phyloP scores from a whole-genome alignment of 2,888 invertebrate genomes.

The Drosophila austrosaltans region DNA sequence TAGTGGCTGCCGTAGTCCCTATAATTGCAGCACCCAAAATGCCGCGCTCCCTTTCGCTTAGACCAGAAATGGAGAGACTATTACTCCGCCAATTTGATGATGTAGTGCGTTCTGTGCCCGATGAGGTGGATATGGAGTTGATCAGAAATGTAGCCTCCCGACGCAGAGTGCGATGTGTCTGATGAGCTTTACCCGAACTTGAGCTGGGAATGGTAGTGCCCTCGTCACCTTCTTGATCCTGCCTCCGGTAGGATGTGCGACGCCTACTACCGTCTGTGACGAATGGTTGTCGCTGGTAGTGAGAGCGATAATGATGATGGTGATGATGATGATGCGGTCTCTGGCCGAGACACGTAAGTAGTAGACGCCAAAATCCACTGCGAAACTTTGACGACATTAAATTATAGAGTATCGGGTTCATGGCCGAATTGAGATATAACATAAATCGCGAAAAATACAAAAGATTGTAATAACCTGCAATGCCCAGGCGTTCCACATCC shows the following conservation, averaged over 20 bases:
- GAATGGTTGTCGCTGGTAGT: constrained; percentile 38
- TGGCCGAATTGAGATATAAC: constrained; percentile 94
- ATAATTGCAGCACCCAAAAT: constrained; percentile 75
- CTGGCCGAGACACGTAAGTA: constrained; percentile 83
- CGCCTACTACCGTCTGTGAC: constrained; percentile 46
- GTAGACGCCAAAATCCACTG: constrained; percentile 89
- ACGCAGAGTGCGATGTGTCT: constrained; percentile 61
- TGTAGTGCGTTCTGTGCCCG: constrained; percentile 77
- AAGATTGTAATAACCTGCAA: constrained; percentile 92
- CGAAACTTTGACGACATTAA: constrained; percentile 96
- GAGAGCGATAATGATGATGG: constrained; percentile 48
- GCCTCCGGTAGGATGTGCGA: constrained; percentile 37
- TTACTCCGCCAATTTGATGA: constrained; percentile 73
- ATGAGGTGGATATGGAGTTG: constrained; percentile 79
- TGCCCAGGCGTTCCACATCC: constrained; percentile 87
- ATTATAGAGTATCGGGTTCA: constrained; percentile 96
- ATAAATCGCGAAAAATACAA: constrained; percentile 94
- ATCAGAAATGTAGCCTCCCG: constrained; percentile 77
- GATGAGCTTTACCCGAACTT: constrained; percentile 37
- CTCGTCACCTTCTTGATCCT: constrained; percentile 40
- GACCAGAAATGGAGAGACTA: constrained; percentile 71
- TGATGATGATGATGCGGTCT: constrained; percentile 57
- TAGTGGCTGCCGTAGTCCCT: constrained; percentile 74
- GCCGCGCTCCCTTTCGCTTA: constrained; percentile 62
- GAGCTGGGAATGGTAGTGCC: constrained; percentile 26